Conservation (phyloP, 2,113 vertebrate species). For the Limanda limanda region DNA sequence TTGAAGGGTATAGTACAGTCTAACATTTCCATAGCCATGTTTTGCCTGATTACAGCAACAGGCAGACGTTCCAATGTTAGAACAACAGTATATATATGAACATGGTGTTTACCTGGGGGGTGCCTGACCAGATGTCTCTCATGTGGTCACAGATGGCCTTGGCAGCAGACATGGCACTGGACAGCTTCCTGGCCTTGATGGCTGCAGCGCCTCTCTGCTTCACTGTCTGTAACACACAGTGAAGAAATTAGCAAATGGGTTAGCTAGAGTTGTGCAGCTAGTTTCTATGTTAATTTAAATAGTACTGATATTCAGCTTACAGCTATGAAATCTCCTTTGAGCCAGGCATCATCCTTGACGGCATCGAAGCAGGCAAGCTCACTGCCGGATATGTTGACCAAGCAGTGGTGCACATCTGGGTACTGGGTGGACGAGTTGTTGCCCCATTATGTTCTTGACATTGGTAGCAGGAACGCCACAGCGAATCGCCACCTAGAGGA, state of each 20-base stretch:
- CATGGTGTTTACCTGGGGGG: conserved; percentile 85
- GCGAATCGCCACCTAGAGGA: conserved; percentile 90
- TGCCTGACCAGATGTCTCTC: conserved; percentile 95
- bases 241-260: no score
- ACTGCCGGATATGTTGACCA: conserved; percentile 88
- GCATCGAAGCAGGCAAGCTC: conserved; percentile 90
- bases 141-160: conserved; percentile 98
- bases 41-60: no score
- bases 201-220: conserved; percentile 95
- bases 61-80: no score
- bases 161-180: conserved; percentile 98
- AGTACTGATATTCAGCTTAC: conserved; percentile 79
- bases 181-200: conserved; percentile 96
- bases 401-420: conserved; percentile 93
- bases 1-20: no score
- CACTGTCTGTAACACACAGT: conserved; percentile 87
- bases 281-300: background rate
- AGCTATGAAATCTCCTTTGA: conserved; percentile 93
- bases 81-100: no score
- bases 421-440: conserved; percentile 99
- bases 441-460: conserved; percentile 98
- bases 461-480: conserved; percentile 88
- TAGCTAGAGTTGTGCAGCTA: background rate
- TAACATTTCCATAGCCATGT: no score
- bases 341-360: conserved; percentile 94